Percentiles rank a stretch among this genome's conserved stretches.
Conservation (phyloP, 2,888 invertebrate species). For the Caenorhabditis japonica region DNA sequence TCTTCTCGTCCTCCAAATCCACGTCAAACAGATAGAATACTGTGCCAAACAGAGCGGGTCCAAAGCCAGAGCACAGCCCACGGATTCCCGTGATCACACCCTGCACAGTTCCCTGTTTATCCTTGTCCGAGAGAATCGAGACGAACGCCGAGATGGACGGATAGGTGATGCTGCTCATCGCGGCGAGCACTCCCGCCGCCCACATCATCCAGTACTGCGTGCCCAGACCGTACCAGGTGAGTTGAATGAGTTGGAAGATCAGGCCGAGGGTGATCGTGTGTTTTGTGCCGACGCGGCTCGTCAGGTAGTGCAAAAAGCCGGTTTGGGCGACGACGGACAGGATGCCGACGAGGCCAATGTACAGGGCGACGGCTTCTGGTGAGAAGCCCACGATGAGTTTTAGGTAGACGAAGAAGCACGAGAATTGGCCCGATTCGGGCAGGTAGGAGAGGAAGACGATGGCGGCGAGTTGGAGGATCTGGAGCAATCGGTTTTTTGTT, state of each 20-base stretch:
- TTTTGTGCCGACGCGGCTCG: slow-evolving; percentile 86
- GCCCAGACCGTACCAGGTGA: slow-evolving; percentile 83
- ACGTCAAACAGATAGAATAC: slow-evolving; percentile 99
- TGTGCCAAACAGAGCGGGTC: slow-evolving; percentile 97
- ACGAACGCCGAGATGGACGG: slow-evolving; percentile 99
- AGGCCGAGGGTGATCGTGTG: slow-evolving; percentile 97
- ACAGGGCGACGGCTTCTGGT: slow-evolving; percentile 93
- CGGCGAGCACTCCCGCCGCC: slow-evolving; percentile 96
- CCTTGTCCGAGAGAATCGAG: slow-evolving; percentile 95
- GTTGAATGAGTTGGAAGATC: slow-evolving; percentile 94
- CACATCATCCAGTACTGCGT: slow-evolving; percentile 89
- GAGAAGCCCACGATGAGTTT: slow-evolving; percentile 97
- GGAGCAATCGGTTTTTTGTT: no score
- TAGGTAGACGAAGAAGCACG: slow-evolving; percentile 98
- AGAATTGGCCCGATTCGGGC: slow-evolving; percentile 96
- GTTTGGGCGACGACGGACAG: slow-evolving; percentile 92
- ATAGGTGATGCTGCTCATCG: slow-evolving; percentile 95
- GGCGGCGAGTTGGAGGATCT: slow-evolving; percentile 93
- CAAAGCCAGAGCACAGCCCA: slow-evolving; percentile 92
- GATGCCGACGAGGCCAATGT: slow-evolving; percentile 95
- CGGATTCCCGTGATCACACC: slow-evolving; percentile 99
- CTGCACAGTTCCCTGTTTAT: slow-evolving; percentile 94
- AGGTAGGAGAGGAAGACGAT: slow-evolving; percentile 97
- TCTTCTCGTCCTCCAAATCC: slow-evolving; percentile 86
- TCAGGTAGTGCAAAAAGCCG: slow-evolving; percentile 52